Base-by-base conservation (phyloP, 2,797 vertebrate species). In the Anguilla obscura region DNA sequence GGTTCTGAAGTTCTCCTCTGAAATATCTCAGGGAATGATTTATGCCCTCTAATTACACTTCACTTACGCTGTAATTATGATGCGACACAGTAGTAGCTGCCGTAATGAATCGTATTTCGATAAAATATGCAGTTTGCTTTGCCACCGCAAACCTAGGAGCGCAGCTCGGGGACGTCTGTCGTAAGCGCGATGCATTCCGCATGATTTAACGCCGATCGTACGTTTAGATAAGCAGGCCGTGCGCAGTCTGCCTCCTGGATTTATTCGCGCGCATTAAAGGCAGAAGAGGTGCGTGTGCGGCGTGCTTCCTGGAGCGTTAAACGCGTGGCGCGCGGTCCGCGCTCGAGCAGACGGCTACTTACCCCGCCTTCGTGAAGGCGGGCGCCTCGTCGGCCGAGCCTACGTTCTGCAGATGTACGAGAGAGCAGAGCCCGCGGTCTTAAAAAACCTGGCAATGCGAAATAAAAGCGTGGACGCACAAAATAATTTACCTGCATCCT, bases 51-150 rank as follows among this genome's bases (percentile, higher is more conserved):
- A 56, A 60, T 85, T 85, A 85, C 50, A 60, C 18, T 85, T 85
- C 83, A 58, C 83, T 85, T 85, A 50, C 8, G 30, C 83, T 85
- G 83, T 36, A 85, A 85, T 56, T 85, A 60, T 56, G 83, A 85
- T 85, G 50, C n/a, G 1, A 56, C 45, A 14, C 50, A 85, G n/a
- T 54, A 24, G 83, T 56, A 85, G 30, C 45, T 85, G 14, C 10
- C 27, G 16, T 85, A 54, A 85, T 82, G 21, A 85, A 85, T 85
- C 16, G 83, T 54, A 58, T 58, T 56, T 85, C 83, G 58, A 56
- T 85, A 16, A 85, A 58, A 58, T 21, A 69, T 56, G 54, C 18
- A 5, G 27, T 85, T 56, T 7, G 9, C 45, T 85, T 12, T 36
- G 6, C 52, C 10, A 2, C 16, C 1, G 14, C 36, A 85, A 56